Percentiles rank a stretch among this genome's conserved stretches.
Conservation (phyloP, 1,140 invertebrate species). For the Laupala kohalensis region DNA sequence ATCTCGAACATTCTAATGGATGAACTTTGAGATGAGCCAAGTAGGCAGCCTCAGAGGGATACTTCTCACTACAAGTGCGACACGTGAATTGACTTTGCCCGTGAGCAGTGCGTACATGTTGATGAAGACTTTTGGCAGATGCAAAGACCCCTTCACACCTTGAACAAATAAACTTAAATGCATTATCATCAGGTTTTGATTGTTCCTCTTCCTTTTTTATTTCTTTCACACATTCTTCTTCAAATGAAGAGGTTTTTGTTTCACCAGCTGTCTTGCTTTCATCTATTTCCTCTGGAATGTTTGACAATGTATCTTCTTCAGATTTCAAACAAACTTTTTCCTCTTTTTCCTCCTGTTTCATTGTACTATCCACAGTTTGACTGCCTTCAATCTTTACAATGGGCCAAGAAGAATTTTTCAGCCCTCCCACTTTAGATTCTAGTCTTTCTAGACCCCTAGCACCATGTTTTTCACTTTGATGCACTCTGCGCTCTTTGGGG, state of each 20-base stretch:
- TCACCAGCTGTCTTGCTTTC: neutral
- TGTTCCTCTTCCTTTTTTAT: neutral
- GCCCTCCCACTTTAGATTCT: no score
- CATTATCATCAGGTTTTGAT: neutral
- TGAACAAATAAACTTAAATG: conserved; percentile 13
- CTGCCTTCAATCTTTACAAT: no score
- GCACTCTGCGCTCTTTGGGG: conserved; percentile 47
- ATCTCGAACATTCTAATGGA: conserved; percentile 62
- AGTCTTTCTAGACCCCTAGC: no score
- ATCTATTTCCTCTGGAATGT: neutral
- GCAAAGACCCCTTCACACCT: conserved; percentile 21
- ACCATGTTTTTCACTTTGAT: conserved; percentile 30
- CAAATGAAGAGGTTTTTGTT: neutral
- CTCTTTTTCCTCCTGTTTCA: neutral
- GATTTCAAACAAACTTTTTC: neutral
- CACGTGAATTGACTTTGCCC: conserved; percentile 26
- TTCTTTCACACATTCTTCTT: neutral
- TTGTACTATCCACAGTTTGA: no score
- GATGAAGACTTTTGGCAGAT: conserved; percentile 10
- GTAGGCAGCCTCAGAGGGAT: conserved; percentile 42
- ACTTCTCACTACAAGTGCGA: conserved; percentile 43
- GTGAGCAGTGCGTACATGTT: conserved; percentile 2
- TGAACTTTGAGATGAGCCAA: conserved; percentile 60
- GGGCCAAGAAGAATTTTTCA: no score
- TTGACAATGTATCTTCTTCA: conserved; percentile 1